Conservation (phyloP, 2,888 invertebrate species). For the Polia nebulosa region DNA sequence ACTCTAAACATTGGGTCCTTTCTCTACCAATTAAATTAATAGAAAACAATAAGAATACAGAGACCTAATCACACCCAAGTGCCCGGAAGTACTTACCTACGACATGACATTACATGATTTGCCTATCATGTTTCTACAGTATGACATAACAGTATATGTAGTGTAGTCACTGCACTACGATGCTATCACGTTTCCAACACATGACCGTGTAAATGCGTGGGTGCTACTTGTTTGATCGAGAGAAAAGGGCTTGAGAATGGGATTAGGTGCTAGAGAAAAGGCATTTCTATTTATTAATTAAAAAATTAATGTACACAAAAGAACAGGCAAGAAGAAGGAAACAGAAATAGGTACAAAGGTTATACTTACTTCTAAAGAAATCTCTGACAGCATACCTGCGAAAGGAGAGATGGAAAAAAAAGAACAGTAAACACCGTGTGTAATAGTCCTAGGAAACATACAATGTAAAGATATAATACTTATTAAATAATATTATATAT, state of each 20-base stretch:
- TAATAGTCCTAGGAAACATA: no score
- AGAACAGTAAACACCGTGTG: no score
- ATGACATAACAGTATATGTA: constrained; percentile 24
- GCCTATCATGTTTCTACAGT: constrained; percentile 21
- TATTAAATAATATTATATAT: no score
- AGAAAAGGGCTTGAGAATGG: constrained; percentile 36
- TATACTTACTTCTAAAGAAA: no score
- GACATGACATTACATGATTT: constrained; percentile 15
- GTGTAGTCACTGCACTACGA: not conserved
- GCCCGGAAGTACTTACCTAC: constrained; percentile 24
- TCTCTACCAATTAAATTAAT: not conserved
- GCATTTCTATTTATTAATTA: not conserved
- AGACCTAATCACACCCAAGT: not conserved
- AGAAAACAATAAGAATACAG: constrained; percentile 13
- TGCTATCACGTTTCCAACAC: constrained; percentile 19
- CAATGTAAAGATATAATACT: no score
- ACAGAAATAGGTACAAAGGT: no score
- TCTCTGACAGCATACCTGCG: no score
- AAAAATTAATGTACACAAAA: no score
- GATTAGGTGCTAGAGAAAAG: constrained; percentile 13
- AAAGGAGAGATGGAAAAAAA: no score
- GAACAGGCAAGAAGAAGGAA: no score
- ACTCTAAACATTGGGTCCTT: not conserved
- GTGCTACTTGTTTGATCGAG: constrained; percentile 35
- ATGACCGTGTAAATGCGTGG: constrained; percentile 12